Base-by-base conservation (phyloP, 2,113 vertebrate species). In the Peromyscus maniculatus region DNA sequence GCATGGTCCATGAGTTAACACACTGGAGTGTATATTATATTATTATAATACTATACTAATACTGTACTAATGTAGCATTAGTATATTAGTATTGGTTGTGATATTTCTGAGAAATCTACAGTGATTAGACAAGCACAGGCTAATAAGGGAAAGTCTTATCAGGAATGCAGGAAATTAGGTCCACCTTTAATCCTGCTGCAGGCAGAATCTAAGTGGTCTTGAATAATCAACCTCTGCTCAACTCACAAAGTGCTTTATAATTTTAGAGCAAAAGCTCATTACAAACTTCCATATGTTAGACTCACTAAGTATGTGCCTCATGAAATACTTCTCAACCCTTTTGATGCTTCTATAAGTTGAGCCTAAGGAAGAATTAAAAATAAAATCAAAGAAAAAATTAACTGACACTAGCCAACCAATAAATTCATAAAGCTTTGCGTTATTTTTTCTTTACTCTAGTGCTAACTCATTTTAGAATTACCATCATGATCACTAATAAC, bases 341-440 rank as follows among this genome's bases (percentile, higher is more conserved):
- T 57, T 33, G 80, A 86, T 77, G 59, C 39, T 86, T 52, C 52
- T 89, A 17, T 77, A 77, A n/a, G n/a, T 39, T 79, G 7, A 69
- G 49, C 55, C 94, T 69, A 66, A 6, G 1, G 22, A 88, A 33
- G 24, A 94, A 96, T 84, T 91, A 74, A 95, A 94, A 86, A 89
- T 91, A 84, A 87, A 95, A 88, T 87, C 46, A 46, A 82, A 86
- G 62, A 46, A 66, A 16, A 87, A 67, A 67, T 87, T 17, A 67
- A 36, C n/a, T 19, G 8, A 96, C 49, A 86, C 0, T 39, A 80
- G 79, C 69, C 77, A 83, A 89, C 10, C 84, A 87, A 93, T 69
- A 93, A 83, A 77, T 57, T 88, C 11, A 43, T 96, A 28, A 96
- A 96, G 31, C 19, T 91, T 19, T 59, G 22, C 93, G 72, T 71